phyloP scores from a whole-genome alignment of 2,113 vertebrate genomes.

The Okapia johnstoni region DNA sequence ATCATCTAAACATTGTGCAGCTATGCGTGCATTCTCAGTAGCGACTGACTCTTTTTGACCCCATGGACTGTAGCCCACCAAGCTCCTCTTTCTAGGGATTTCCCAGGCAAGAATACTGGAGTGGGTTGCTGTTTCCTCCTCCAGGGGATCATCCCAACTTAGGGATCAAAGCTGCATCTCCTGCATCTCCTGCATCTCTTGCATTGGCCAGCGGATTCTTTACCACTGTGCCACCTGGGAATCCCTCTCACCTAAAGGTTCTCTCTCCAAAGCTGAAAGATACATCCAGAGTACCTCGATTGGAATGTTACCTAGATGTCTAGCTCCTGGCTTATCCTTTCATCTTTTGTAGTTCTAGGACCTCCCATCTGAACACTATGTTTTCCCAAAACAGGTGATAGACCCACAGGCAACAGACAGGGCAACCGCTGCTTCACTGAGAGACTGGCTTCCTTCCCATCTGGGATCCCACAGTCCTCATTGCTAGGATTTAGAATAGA shows the following conservation, averaged over 20 bases:
- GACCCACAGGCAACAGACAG: background rate
- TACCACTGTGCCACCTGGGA: background rate
- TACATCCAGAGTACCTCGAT: background rate
- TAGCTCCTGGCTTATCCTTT: background rate
- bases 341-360: background rate
- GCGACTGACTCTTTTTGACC: background rate
- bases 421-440: background rate
- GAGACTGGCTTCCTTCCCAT: background rate
- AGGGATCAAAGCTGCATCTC: background rate
- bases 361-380: background rate
- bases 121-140: background rate
- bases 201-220: fast-evolving
- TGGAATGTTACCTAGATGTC: background rate
- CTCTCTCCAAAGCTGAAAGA: background rate
- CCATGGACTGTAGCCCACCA: background rate
- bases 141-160: background rate
- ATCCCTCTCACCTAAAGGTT: background rate
- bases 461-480: background rate
- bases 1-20: background rate
- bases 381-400: background rate
- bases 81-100: background rate
- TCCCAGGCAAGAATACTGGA: background rate
- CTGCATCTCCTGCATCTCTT: background rate
- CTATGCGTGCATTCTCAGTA: background rate
- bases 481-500: background rate